phyloP scores from a whole-genome alignment of 2,113 vertebrate species.

The Morone saxatilis region DNA sequence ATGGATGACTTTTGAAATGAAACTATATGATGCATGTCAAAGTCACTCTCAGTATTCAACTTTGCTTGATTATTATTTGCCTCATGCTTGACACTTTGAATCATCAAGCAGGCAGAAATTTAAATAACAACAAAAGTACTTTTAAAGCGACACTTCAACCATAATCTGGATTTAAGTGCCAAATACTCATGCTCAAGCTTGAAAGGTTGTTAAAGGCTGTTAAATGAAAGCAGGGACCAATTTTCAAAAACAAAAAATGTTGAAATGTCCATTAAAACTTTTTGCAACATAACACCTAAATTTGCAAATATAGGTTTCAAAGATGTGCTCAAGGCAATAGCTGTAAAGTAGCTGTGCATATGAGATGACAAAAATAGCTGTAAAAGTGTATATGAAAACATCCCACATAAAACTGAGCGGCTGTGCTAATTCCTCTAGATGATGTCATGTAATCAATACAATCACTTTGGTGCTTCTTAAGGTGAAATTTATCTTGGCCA shows the following conservation, averaged over 20 bases:
- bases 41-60: constrained; percentile 34
- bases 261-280: neutral
- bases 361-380: neutral
- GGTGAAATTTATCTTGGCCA: neutral
- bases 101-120: constrained; percentile 22
- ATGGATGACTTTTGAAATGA: constrained; percentile 43
- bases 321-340: neutral
- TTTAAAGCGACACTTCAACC: neutral
- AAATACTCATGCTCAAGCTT: neutral
- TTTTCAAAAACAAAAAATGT: neutral
- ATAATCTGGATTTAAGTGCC: neutral
- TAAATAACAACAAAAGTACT: constrained; percentile 32
- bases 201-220: neutral
- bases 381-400: neutral
- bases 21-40: constrained; percentile 42
- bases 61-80: constrained; percentile 41
- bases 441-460: constrained; percentile 34
- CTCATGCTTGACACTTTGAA: constrained; percentile 35
- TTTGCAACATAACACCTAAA: neutral
- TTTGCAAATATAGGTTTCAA: neutral
- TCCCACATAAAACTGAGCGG: neutral
- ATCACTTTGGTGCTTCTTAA: neutral
- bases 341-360: neutral
- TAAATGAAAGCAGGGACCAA: neutral
- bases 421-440: neutral